Evolutionary conservation across 2,797 vertebrate species (phyloP).

Genomic region (Bryconaethiops microstoma): DNA sequence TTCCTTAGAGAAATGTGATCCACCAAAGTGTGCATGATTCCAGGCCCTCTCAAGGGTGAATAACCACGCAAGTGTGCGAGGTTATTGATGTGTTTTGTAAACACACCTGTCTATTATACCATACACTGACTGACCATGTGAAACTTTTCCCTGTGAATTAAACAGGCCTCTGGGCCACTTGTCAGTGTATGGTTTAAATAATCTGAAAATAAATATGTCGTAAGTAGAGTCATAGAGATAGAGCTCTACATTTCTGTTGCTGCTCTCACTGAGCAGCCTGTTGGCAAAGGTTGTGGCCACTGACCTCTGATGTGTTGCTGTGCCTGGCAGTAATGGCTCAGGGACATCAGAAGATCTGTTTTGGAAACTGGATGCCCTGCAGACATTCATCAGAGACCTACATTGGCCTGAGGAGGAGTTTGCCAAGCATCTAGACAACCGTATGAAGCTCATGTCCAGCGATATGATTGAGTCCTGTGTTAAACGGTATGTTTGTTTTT

Average conservation of each 20-base stretch:
- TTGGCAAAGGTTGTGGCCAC: constrained; percentile 35
- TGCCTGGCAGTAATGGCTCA: constrained; percentile 91
- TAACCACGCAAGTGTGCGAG: constrained; percentile 86
- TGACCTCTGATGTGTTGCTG: constrained; percentile 54
- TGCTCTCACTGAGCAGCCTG: constrained; percentile 40
- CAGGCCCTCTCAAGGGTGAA: constrained; percentile 77
- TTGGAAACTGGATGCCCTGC: constrained; percentile 98
- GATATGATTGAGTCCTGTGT: constrained; percentile 99
- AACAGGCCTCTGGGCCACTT: constrained; percentile 63
- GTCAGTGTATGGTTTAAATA: constrained; percentile 84
- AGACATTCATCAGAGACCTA: constrained; percentile 97
- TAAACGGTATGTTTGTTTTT: constrained; percentile 84
- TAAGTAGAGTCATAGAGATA: constrained; percentile 67
- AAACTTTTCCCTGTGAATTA: constrained; percentile 43
- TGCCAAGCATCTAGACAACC: constrained; percentile 95
- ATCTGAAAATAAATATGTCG: constrained; percentile 20
- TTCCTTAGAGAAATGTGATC: constrained; percentile 70
- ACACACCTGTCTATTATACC: constrained; percentile 76
- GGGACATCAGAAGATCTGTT: constrained; percentile 98
- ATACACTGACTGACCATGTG: constrained; percentile 84
- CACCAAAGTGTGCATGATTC: constrained; percentile 88
- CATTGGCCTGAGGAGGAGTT: constrained; percentile 99
- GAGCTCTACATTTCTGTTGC: constrained; percentile 63
- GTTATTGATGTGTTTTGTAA: constrained; percentile 89
- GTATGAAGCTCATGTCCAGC: constrained; percentile 96